phyloP scores from a whole-genome alignment of 2,888 invertebrate species.

The Agrotis puta region DNA sequence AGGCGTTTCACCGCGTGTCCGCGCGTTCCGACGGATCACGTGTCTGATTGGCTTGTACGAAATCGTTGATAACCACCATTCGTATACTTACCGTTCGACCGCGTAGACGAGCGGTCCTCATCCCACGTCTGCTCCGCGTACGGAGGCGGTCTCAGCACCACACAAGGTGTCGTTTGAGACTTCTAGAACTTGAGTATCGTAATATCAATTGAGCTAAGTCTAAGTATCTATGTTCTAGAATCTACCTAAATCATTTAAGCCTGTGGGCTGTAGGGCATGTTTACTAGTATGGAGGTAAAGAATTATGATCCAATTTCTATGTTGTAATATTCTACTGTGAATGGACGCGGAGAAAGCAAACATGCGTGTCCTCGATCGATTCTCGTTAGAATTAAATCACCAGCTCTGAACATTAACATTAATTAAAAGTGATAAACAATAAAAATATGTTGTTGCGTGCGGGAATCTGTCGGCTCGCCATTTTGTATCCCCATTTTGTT shows the following conservation, averaged over 20 bases:
- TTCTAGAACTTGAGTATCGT: constrained; percentile 1
- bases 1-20: background rate
- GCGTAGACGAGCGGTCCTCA: too few relatives aligned
- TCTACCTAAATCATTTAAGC: constrained; percentile 12
- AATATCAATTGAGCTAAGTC: constrained; percentile 5
- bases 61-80: too few relatives aligned
- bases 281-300: background rate
- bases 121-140: too few relatives aligned
- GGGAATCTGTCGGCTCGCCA: constrained; percentile 47
- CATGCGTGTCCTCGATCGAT: constrained; percentile 70
- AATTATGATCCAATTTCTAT: background rate
- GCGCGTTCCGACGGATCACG: too few relatives aligned
- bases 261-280: constrained; percentile 4
- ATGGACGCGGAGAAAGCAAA: constrained; percentile 66
- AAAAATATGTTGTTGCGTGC: constrained; percentile 59
- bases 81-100: too few relatives aligned
- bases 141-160: too few relatives aligned
- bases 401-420: constrained; percentile 69
- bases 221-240: background rate
- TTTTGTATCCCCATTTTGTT: constrained; percentile 47
- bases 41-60: too few relatives aligned
- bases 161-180: too few relatives aligned
- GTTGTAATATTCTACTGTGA: constrained; percentile 6
- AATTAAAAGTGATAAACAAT: constrained; percentile 70
- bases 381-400: constrained; percentile 68